A percentile compares a stretch with the other conserved stretches of the same genome.
Conservation (phyloP, 1,140 invertebrate genomes). For the Macrostomum lignano region DNA sequence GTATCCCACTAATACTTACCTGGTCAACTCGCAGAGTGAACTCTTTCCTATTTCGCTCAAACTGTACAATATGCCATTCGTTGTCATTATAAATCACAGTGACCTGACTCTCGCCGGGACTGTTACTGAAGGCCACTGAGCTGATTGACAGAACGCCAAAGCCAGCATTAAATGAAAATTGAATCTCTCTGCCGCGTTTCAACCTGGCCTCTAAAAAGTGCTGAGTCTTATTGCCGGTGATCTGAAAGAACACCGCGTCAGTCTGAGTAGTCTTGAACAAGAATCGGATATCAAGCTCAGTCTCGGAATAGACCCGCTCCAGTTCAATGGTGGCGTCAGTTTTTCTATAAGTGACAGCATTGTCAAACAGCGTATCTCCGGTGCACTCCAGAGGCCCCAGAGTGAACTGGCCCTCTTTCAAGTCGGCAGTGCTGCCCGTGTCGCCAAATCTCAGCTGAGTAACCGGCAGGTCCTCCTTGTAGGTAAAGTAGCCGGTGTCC, state of each 20-base stretch:
- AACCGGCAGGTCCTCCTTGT: conserved; percentile 70
- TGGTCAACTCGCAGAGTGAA: conserved; percentile 3
- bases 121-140: too few relatives aligned
- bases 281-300: conserved; percentile 79
- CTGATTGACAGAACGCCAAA: too few relatives aligned
- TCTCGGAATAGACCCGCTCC: conserved; percentile 50
- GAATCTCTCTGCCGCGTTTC: too few relatives aligned
- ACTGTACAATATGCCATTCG: conserved; percentile 67
- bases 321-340: conserved; percentile 57
- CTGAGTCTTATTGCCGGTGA: conserved; percentile 37
- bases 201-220: conserved; percentile 23
- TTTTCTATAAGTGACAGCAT: conserved; percentile 72
- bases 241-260: conserved; percentile 67
- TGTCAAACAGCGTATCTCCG: conserved; percentile 73
- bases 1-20: too few relatives aligned
- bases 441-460: conserved; percentile 59
- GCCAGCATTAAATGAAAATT: too few relatives aligned
- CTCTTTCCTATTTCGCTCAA: conserved; percentile 56
- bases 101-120: too few relatives aligned
- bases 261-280: conserved; percentile 70
- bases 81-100: too few relatives aligned
- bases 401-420: conserved; percentile 59
- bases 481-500: too few relatives aligned
- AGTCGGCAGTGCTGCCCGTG: conserved; percentile 58
- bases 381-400: conserved; percentile 60